Percentiles rank a stretch among this genome's conserved stretches.
Conservation (phyloP, 2,888 invertebrate species). For the Apamea sordens region DNA sequence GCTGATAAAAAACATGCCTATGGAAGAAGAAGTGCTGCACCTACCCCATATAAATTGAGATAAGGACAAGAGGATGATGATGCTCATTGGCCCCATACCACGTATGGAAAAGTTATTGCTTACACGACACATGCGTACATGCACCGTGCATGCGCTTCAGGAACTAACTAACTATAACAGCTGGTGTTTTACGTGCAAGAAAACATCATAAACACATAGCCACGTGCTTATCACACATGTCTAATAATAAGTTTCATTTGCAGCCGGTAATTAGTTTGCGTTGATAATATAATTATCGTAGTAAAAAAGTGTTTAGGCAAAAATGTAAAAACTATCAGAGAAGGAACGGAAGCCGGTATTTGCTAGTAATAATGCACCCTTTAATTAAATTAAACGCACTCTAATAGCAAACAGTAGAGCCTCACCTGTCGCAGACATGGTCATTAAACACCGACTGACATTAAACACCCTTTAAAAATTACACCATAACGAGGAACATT, state of each 20-base stretch:
- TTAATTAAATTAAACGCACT: slow-evolving; percentile 33
- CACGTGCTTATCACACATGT: slow-evolving; percentile 45
- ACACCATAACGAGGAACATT: slow-evolving; percentile 26
- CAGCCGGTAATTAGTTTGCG: slow-evolving; percentile 28
- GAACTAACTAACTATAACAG: slow-evolving; percentile 19
- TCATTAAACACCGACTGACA: slow-evolving; percentile 33
- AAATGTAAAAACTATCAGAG: slow-evolving; percentile 5
- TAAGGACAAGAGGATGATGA: slow-evolving; percentile 9
- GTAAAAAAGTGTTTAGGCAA: slow-evolving; percentile 3
- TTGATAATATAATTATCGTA: slow-evolving; percentile 18
- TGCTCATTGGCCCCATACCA: neutral
- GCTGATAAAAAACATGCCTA: neutral
- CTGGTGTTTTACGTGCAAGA: slow-evolving; percentile 29
- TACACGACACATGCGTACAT: slow-evolving; percentile 15
- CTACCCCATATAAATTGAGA: neutral
- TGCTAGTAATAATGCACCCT: slow-evolving; percentile 13
- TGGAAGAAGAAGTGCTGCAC: neutral
- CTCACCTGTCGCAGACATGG: slow-evolving; percentile 48
- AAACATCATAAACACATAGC: slow-evolving; percentile 7
- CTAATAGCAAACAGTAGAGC: slow-evolving; percentile 34
- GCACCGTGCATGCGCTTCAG: slow-evolving; percentile 12
- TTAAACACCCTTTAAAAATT: slow-evolving; percentile 37
- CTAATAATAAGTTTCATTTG: slow-evolving; percentile 46
- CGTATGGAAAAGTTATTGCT: neutral
- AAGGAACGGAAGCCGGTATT: slow-evolving; percentile 21